Evolutionary conservation across 1,140 invertebrate genomes (phyloP).

Genomic region (Pemphigus obesinymphae): DNA sequence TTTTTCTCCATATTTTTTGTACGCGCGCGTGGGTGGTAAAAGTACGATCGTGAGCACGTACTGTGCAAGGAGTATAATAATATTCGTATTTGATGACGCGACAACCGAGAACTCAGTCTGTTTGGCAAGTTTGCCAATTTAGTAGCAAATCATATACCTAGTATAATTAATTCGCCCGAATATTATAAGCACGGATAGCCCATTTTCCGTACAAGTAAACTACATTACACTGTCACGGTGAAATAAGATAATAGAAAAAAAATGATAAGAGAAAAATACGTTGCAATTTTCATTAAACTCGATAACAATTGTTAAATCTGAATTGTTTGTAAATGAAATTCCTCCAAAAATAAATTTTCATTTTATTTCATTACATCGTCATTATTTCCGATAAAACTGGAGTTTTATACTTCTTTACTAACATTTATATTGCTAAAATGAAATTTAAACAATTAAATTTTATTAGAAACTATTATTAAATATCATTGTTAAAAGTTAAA

Average conservation of each 20-base stretch:
- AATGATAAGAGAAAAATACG: too few species aligned
- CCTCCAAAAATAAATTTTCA: too few species aligned
- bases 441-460: background rate
- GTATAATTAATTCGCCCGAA: background rate
- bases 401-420: too few species aligned
- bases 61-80: background rate
- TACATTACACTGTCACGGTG: too few species aligned
- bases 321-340: too few species aligned
- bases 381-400: too few species aligned
- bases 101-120: background rate
- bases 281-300: too few species aligned
- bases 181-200: background rate
- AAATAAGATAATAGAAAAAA: too few species aligned
- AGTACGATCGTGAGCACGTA: background rate
- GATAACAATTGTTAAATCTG: too few species aligned
- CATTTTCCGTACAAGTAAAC: background rate
- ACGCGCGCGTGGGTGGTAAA: background rate
- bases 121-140: background rate
- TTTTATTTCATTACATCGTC: too few species aligned
- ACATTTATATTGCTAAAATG: background rate
- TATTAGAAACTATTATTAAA: background rate
- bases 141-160: background rate
- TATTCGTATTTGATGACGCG: background rate
- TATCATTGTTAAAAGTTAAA: background rate
- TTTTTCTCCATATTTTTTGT: background rate